Conservation (phyloP, 2,888 invertebrate genomes). For the Stomorhina lunata region DNA sequence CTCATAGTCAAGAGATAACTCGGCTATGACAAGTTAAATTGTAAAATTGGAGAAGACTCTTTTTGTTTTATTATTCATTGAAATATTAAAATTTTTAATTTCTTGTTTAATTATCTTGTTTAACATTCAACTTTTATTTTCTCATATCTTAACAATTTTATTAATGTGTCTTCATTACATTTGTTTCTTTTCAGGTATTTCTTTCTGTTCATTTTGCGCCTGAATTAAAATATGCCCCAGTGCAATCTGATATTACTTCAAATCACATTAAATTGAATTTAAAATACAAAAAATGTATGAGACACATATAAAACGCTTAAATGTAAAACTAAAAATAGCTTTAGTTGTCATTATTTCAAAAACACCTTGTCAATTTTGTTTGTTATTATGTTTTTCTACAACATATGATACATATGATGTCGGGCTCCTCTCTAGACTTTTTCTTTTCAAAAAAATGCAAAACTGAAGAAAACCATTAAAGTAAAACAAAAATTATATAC, state of each 20-base stretch:
- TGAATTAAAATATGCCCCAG: too few species aligned
- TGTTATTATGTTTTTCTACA: conserved; percentile 25
- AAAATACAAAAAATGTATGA: not conserved
- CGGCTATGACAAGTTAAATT: too few species aligned
- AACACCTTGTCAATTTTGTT: conserved; percentile 61
- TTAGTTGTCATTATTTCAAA: conserved; percentile 51
- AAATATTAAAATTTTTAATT: too few species aligned
- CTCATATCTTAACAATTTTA: not conserved
- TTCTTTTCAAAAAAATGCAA: conserved; percentile 1
- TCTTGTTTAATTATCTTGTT: too few species aligned
- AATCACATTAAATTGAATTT: not conserved
- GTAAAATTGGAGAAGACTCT: too few species aligned
- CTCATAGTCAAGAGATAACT: not conserved
- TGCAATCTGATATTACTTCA: conserved; percentile 1
- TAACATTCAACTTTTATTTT: not conserved
- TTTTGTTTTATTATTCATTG: too few species aligned
- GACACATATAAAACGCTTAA: not conserved
- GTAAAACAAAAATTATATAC: conserved; percentile 2
- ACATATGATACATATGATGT: not conserved
- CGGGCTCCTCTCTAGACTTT: not conserved
- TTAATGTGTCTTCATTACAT: conserved; percentile 1
- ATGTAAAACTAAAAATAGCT: conserved; percentile 18
- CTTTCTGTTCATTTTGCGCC: not conserved
- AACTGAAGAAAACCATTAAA: conserved; percentile 40
- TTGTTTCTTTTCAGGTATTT: conserved; percentile 56